Conservation (phyloP, 1,140 invertebrate species). For the Pseudomyrmex pallidus region DNA sequence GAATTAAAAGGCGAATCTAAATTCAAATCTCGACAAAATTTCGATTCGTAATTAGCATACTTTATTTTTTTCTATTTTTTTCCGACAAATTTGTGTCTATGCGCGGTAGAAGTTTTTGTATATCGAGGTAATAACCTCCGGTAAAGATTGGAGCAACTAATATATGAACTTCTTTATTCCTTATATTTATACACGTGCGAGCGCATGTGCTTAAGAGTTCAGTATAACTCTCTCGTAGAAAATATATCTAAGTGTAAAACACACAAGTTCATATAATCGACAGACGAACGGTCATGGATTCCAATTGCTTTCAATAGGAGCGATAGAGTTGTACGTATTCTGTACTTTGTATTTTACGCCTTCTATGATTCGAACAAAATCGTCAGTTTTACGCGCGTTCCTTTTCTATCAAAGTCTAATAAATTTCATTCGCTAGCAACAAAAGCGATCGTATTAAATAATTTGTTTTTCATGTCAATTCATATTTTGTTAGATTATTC, state of each 20-base stretch:
- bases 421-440: conserved; percentile 11
- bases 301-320: conserved; percentile 28
- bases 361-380: too few species aligned
- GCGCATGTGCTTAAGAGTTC: background rate
- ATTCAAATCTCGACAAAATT: background rate
- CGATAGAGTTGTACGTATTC: conserved; percentile 31
- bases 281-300: conserved; percentile 58
- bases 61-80: conserved; percentile 66
- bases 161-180: conserved; percentile 28
- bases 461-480: conserved; percentile 41
- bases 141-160: conserved; percentile 72
- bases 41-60: conserved; percentile 57
- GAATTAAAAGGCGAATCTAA: conserved; percentile 54
- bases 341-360: too few species aligned
- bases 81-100: conserved; percentile 42
- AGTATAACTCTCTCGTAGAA: conserved; percentile 41
- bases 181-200: conserved; percentile 33
- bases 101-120: conserved; percentile 55
- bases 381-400: too few species aligned
- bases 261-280: conserved; percentile 26
- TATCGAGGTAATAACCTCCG: conserved; percentile 68
- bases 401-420: background rate
- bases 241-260: conserved; percentile 45
- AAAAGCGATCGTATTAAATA: conserved; percentile 12
- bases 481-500: conserved; percentile 60